Base-by-base conservation (phyloP, 1,140 invertebrate species). In the Aphelenchoides besseyi region DNA sequence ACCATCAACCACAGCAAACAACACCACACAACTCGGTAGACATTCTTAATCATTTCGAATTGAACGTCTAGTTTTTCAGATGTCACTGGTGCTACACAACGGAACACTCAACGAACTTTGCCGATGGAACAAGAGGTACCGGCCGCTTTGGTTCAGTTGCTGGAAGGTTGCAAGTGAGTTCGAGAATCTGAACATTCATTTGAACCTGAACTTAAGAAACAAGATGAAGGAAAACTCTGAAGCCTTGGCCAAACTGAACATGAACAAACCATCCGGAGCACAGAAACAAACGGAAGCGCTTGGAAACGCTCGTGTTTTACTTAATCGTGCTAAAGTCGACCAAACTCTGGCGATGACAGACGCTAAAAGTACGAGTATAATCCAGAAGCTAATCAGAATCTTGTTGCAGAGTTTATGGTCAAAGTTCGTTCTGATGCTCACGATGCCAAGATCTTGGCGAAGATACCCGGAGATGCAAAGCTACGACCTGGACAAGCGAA, bases 151-250 rank as follows among this genome's bases (percentile, higher is more conserved):
- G 41, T 48, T 23, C 41, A 48, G 23, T 48, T 48, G 41, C 41
- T 48, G 41, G 41, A 48, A 23, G 41, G 41, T 16, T 48, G 41
- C 41, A 12, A 23, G 41, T 48, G 41, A 48, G 41, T 48, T 23
- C n/a, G n/a, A n/a, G n/a, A n/a, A 16, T 48, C 41, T 48, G 41
- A 12, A 12, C 41, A 48, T 23, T 48, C 41, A 12, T 48, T 48
- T 48, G 41, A 48, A 16, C 12, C 41, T 35, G 36, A 41, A 30
- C 5, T 3, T 67, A 12, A 67, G 36, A 33, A 67, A 67, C 32
- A 48, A 48, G 23, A 12, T 48, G 41, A 48, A 48, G 41, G 41
- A 48, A 23, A 48, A 48, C 41, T 12, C 41, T 12, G 41, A 48
- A 12, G 12, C 12, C 41, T 48, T 48, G 41, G 41, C 41, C 41